Evolutionary conservation across 2,797 vertebrate genomes (phyloP), one percentile per base, ranked within the genome.

Genomic region (Lutjanus argentimaculatus): DNA sequence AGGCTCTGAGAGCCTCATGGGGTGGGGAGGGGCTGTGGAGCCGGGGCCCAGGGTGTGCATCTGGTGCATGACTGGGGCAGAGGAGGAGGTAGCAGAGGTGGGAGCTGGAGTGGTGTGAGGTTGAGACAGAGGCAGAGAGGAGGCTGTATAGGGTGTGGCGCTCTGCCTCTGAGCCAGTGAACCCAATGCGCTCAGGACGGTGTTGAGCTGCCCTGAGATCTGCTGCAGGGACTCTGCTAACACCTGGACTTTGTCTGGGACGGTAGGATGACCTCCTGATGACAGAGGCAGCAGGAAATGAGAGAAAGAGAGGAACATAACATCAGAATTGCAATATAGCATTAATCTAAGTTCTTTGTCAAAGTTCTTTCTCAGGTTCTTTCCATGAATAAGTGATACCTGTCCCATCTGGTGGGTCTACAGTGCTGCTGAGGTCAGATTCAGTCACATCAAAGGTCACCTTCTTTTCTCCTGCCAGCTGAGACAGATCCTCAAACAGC

Each of bases 401-500:
- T 82, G 89, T 83, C 46, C 67, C 77, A 7, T 87, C 85, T 0
- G 75, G 88, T 10, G 91, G 95, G 58, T 94, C 94, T 0, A 69
- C 79, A 19, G 80, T 72, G 83, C 96, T 97, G 93, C 89, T 95
- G 1, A 94, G 84, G 75, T 97, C 97, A 0, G 95, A 96, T 63
- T 93, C 95, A 0, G 95, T 97, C 85, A 98, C 92, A 69, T 97
- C 96, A 75, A 99, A 98, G 21, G 96, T 97, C 85, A 93, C 85
- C 85, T 96, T 98, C 91, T 95, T 97, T 72, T 89, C 87, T 0
- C 88, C 91, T 8, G 84, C 42, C 17, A 87, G 88, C 68, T 79
- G 95, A 56, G 93, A 87, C 0, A 85, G 85, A 40, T 96, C 96
- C 13, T 96, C 96, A 19, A 96, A 96, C 7, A 94, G 61, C 0